Conservation (phyloP, 2,797 vertebrate genomes). For the Pseudochromis fuscus region DNA sequence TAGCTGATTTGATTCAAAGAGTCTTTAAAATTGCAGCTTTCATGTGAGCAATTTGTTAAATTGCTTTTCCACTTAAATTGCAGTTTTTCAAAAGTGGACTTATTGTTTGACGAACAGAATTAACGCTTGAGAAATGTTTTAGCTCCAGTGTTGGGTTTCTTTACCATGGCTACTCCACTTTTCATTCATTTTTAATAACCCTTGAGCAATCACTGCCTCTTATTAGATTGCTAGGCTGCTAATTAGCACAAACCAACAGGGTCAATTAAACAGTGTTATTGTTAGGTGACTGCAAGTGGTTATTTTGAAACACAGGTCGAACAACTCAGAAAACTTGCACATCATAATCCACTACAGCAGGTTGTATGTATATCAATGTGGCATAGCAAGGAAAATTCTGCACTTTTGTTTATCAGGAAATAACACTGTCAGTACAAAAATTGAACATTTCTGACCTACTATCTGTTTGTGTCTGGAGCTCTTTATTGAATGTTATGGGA, state of each 20-base stretch:
- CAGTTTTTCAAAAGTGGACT: neutral
- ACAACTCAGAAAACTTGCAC: too few species aligned
- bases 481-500: constrained; percentile 60
- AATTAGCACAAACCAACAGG: neutral
- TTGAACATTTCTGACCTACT: constrained; percentile 48
- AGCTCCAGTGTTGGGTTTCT: neutral
- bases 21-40: neutral
- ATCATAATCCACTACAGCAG: too few species aligned
- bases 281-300: neutral
- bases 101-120: neutral
- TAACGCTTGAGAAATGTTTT: neutral
- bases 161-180: neutral
- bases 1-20: neutral
- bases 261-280: constrained; percentile 20
- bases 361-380: too few species aligned
- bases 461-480: constrained; percentile 31
- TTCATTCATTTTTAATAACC: neutral
- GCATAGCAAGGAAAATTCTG: neutral
- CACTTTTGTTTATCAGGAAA: neutral
- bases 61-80: neutral
- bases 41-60: neutral
- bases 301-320: too few species aligned
- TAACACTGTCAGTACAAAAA: neutral
- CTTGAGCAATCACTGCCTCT: neutral
- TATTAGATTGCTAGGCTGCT: neutral